These are phyloP conservation scores for Tricholauxania praeusta DNA, from an alignment of 2,888 invertebrate genomes.

Conservation along the genomic window DNA sequence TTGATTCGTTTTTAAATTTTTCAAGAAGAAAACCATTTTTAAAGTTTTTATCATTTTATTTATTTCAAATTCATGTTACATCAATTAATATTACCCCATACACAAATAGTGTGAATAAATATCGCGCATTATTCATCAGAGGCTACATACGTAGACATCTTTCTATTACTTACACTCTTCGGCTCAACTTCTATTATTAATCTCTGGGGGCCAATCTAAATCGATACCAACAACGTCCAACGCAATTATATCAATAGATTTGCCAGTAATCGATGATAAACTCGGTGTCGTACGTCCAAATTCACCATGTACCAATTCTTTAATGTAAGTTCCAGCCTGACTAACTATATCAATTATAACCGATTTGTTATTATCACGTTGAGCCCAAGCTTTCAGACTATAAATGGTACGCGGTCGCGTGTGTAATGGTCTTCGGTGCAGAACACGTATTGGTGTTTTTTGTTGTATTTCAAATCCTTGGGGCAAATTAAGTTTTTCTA, in stretches of 20 bases:
- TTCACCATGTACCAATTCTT: conserved; percentile 98
- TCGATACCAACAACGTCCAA: conserved; percentile 87
- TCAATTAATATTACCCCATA: no score
- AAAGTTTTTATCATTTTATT: no score
- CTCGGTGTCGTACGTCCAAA: conserved; percentile 89
- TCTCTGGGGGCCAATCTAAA: conserved; percentile 77
- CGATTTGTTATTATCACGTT: conserved; percentile 67
- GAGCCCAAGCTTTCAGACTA: conserved; percentile 72
- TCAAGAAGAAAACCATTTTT: no score
- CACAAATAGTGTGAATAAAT: no score
- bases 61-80: no score
- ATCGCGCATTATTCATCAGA: no score
- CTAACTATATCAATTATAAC: conserved; percentile 80
- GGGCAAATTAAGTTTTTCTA: conserved; percentile 68
- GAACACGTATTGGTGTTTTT: conserved; percentile 89
- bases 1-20: no score
- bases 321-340: conserved; percentile 95
- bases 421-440: conserved; percentile 85
- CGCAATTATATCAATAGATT: conserved; percentile 87
- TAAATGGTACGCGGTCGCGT: conserved; percentile 77
- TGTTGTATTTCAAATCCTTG: conserved; percentile 76
- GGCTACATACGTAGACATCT: no score
- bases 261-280: conserved; percentile 76
- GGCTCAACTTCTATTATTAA: conserved; percentile 50
- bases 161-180: not conserved